Percentiles rank a stretch among this genome's conserved stretches.
These are phyloP conservation scores for Drosophila cardini DNA, from an alignment of 1,140 invertebrate genomes.

Conservation along the genomic window DNA sequence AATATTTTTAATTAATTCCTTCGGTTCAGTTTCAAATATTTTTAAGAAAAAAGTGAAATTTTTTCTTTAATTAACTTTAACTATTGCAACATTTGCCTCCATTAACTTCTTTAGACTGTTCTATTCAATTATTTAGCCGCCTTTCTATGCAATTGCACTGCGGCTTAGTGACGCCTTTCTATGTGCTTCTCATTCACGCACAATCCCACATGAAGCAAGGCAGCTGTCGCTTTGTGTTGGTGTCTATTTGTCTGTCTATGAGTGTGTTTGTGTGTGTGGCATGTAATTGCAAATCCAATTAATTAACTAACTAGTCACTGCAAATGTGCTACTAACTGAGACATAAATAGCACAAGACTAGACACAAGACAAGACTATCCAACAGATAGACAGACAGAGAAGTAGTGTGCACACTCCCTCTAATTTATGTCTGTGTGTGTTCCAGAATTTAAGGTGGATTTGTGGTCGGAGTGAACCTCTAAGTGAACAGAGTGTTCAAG, in stretches of 20 bases:
- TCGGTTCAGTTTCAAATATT: too few species aligned
- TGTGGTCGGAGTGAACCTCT: conserved; percentile 26
- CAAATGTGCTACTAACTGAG: conserved; percentile 80
- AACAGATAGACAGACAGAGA: conserved; percentile 27
- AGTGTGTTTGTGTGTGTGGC: conserved; percentile 22
- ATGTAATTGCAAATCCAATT: conserved; percentile 83
- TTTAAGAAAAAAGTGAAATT: too few species aligned
- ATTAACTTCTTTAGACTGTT: conserved; percentile 1
- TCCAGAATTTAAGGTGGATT: conserved; percentile 61
- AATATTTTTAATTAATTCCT: background rate
- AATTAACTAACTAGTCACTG: conserved; percentile 78
- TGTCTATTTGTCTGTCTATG: too few species aligned
- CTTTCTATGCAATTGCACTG: conserved; percentile 1
- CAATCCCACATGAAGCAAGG: background rate
- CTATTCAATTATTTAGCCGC: conserved; percentile 4
- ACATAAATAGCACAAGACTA: conserved; percentile 77
- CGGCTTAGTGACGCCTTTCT: conserved; percentile 45
- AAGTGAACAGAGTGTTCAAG: background rate
- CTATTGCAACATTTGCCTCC: background rate
- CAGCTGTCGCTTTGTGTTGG: conserved; percentile 22
- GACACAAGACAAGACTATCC: conserved; percentile 32
- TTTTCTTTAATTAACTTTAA: background rate
- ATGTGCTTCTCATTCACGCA: conserved; percentile 31
- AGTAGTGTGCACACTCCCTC: background rate
- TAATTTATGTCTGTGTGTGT: conserved; percentile 35